Base-by-base conservation (phyloP, 2,113 vertebrate genomes). In the Illadopsis cleaveri region DNA sequence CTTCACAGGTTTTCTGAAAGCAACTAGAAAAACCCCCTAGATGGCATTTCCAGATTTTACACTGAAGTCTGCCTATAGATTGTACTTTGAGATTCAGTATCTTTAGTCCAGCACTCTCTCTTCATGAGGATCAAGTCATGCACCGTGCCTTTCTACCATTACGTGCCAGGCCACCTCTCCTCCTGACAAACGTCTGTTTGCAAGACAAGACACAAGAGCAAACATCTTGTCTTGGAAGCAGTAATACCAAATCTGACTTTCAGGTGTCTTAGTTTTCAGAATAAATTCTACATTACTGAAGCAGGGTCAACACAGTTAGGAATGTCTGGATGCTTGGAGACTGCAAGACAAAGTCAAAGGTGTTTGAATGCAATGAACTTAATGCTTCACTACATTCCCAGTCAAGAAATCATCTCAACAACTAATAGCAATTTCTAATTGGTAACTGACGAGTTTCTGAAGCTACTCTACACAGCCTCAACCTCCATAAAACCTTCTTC, bases 131-230 rank as follows among this genome's bases (percentile, higher is more conserved):
- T 56, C 35, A 57, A 61, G 47, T 15, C 27, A 14, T 8, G 4
- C 1, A 4, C 17, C 15, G 65, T 3, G 0, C 25, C 15, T 53
- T 70, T n/a, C 20, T 12, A 30, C 8, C n/a, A 6, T 48, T 57
- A 47, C 12, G 9, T 37, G 57, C 11, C 14, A 33, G 2, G 0
- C 15, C 20, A 45, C 13, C 33, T 47, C 23, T 60, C 33, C 11
- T 80, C 20, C 30, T 60, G 8, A 56, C 4, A 37, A 47, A 57
- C 4, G 18, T 15, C 22, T 53, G 9, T n/a, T 60, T 60, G 40
- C 37, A 60, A 69, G 86, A 30, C 9, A 61, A 76, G 35, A 31
- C 27, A 38, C 2, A 61, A 40, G 13, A 53, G 11, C 20, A 78
- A 56, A 45, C 30, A 56, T 4, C 15, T 68, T 45, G 9, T 30